A percentile compares a stretch with the other conserved stretches of the same genome.
phyloP scores from a whole-genome alignment of 2,888 invertebrate genomes.

The Andrena fulva region DNA sequence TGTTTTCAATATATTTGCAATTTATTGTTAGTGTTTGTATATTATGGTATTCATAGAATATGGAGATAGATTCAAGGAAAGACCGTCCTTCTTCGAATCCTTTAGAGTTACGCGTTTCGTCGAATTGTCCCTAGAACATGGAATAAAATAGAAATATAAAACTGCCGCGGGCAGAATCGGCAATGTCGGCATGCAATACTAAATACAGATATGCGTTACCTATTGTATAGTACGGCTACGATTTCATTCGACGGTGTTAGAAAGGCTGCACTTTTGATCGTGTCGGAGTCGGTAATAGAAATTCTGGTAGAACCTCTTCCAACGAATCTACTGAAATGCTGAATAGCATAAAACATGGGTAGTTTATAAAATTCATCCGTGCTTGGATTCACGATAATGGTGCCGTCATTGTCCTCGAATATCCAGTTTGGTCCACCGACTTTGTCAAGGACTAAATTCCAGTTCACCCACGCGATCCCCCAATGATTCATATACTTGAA shows the following conservation, averaged over 20 bases:
- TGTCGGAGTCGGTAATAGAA: constrained; percentile 73
- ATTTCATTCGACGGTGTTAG: constrained; percentile 85
- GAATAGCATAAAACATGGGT: constrained; percentile 94
- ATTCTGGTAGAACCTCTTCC: constrained; percentile 8
- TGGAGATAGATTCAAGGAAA: constrained; percentile 27
- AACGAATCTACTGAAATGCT: constrained; percentile 90
- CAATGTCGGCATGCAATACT: no score
- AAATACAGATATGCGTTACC: constrained; percentile 78
- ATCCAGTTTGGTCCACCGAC: constrained; percentile 94
- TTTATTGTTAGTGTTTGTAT: constrained; percentile 15
- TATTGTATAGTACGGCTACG: constrained; percentile 86
- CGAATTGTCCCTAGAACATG: not conserved
- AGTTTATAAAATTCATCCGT: constrained; percentile 94
- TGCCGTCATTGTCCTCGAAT: constrained; percentile 91
- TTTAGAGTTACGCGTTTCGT: not conserved
- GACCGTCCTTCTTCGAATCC: constrained; percentile 4
- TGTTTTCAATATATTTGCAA: not conserved
- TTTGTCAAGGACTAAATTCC: constrained; percentile 93
- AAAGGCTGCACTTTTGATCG: constrained; percentile 86
- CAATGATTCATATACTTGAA: constrained; percentile 51
- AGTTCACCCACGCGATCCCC: constrained; percentile 92
- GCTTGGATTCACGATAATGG: constrained; percentile 89
- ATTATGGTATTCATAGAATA: constrained; percentile 39
- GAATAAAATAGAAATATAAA: not conserved
- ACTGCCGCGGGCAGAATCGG: no score